Evolutionary conservation across 1,140 invertebrate genomes (phyloP).

Genomic region (Popillia japonica): DNA sequence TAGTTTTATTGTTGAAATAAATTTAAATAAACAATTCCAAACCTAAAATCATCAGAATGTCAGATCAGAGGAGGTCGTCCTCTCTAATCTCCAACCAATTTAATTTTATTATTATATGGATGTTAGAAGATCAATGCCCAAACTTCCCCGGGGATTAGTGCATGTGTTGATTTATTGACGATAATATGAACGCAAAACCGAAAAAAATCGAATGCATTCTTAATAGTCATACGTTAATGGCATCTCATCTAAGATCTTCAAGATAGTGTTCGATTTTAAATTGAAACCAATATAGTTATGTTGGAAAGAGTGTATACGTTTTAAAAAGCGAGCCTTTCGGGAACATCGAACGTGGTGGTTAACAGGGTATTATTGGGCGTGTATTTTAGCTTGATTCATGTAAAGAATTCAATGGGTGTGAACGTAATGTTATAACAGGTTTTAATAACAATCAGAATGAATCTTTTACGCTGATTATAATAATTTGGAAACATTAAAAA

Average conservation of each 20-base stretch:
- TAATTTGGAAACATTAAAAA: conserved; percentile 24
- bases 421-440: conserved; percentile 26
- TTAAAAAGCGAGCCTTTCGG: not conserved
- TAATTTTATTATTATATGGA: too few species aligned
- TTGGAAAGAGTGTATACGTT: not conserved
- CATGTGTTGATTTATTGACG: not conserved
- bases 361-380: conserved; percentile 16
- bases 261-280: conserved; percentile 30
- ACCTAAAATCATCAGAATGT: too few species aligned
- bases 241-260: conserved; percentile 21
- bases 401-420: conserved; percentile 24
- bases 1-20: too few species aligned
- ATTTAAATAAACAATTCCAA: too few species aligned
- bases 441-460: conserved; percentile 27
- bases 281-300: conserved; percentile 29
- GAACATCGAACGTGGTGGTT: not conserved
- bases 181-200: not conserved
- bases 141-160: too few species aligned
- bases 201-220: not conserved
- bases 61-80: too few species aligned
- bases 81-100: too few species aligned
- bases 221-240: conserved; percentile 14
- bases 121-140: too few species aligned
- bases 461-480: conserved; percentile 23
- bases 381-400: conserved; percentile 4